A percentile compares a stretch with the other conserved stretches of the same genome.
Conservation (phyloP, 2,888 invertebrate genomes). For the Syrphus vitripennis region DNA sequence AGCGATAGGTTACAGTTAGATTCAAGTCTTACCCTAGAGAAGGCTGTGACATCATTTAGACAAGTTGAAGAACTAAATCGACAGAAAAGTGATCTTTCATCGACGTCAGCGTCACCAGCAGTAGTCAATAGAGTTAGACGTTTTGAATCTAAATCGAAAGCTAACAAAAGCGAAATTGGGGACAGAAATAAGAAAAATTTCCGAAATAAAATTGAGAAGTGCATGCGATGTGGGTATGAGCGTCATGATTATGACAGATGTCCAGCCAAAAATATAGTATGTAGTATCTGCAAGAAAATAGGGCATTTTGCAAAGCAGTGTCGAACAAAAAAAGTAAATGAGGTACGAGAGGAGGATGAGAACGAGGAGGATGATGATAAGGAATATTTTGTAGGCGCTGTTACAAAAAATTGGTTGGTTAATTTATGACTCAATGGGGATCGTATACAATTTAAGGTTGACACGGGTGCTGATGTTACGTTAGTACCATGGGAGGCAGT, state of each 20-base stretch:
- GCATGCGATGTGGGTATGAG: slow-evolving; percentile 26
- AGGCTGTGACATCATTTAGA: too few species aligned
- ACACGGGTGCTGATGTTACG: slow-evolving; percentile 15
- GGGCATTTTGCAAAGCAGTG: slow-evolving; percentile 5
- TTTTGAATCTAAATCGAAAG: too few species aligned
- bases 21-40: slow-evolving; percentile 5
- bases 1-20: too few species aligned
- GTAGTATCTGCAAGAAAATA: not conserved
- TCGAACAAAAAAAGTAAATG: slow-evolving; percentile 7
- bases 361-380: not conserved
- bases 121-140: too few species aligned
- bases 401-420: slow-evolving; percentile 3
- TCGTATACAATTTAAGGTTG: slow-evolving; percentile 7
- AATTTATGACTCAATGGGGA: slow-evolving; percentile 23
- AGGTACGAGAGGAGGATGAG: not conserved
- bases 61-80: too few species aligned
- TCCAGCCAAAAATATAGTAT: not conserved
- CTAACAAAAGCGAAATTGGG: too few species aligned
- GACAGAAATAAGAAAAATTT: not conserved
- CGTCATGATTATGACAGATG: slow-evolving; percentile 16
- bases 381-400: slow-evolving; percentile 22
- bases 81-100: too few species aligned
- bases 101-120: too few species aligned
- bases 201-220: not conserved
- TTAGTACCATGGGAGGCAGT: slow-evolving; percentile 8